Percentiles rank a stretch among this genome's conserved stretches.
phyloP scores from a whole-genome alignment of 2,888 invertebrate genomes.

The Carterocephalus palaemon region DNA sequence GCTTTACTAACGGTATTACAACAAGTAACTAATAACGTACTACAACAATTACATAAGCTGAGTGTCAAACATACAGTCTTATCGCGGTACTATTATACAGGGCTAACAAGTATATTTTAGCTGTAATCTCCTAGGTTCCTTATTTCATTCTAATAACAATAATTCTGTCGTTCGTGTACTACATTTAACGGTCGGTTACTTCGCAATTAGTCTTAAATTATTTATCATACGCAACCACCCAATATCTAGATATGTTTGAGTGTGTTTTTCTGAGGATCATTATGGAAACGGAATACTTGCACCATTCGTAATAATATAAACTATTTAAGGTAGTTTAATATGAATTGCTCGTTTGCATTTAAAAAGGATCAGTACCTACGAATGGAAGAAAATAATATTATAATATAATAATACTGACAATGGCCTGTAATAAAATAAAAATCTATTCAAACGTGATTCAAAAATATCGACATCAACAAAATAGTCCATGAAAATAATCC shows the following conservation, averaged over 20 bases:
- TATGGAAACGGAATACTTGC: no score
- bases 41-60: constrained; percentile 43
- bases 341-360: no score
- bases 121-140: constrained; percentile 6
- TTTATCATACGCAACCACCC: constrained; percentile 7
- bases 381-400: no score
- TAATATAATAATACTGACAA: no score
- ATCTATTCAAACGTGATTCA: no score
- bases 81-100: constrained; percentile 53
- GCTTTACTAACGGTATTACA: constrained; percentile 56
- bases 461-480: no score
- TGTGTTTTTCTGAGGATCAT: no score
- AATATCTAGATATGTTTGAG: neutral
- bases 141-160: constrained; percentile 5
- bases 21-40: constrained; percentile 46
- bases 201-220: constrained; percentile 4
- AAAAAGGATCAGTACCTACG: no score
- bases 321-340: no score
- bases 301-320: no score
- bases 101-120: constrained; percentile 39
- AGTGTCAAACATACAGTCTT: constrained; percentile 63
- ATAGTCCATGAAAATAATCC: no score
- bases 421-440: no score
- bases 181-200: constrained; percentile 7
- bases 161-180: constrained; percentile 7